These are phyloP conservation scores for Drosophila arawakana DNA, from an alignment of 1,140 invertebrate species.

Conservation along the genomic window DNA sequence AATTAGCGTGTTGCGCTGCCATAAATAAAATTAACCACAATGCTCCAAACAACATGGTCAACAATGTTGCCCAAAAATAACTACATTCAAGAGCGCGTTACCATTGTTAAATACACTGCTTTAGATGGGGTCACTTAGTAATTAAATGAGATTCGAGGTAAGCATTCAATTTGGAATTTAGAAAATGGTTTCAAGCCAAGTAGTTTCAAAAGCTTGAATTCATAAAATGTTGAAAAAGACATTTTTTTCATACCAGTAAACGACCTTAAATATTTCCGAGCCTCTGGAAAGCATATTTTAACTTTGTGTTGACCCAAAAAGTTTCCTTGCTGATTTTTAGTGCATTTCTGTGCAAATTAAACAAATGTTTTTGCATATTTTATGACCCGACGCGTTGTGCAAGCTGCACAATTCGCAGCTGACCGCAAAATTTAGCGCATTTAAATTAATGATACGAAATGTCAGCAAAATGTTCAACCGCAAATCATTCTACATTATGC, in stretches of 20 bases:
- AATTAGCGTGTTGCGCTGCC: slow-evolving; percentile 74
- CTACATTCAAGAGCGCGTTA: slow-evolving; percentile 18
- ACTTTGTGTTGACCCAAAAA: slow-evolving; percentile 7
- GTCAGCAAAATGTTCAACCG: slow-evolving; percentile 61
- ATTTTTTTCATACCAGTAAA: too few species aligned
- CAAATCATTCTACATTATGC: slow-evolving; percentile 58
- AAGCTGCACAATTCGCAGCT: slow-evolving; percentile 30
- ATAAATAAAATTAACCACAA: slow-evolving; percentile 80
- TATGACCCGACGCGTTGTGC: slow-evolving; percentile 44
- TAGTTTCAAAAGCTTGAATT: too few species aligned
- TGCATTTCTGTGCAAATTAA: slow-evolving; percentile 46
- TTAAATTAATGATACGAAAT: slow-evolving; percentile 72
- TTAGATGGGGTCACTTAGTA: not conserved
- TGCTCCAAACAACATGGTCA: slow-evolving; percentile 59
- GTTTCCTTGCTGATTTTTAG: not conserved
- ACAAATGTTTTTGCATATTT: slow-evolving; percentile 64
- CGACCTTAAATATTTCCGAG: not conserved
- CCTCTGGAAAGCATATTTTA: slow-evolving; percentile 7
- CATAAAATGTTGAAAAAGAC: too few species aligned
- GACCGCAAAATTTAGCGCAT: slow-evolving; percentile 68
- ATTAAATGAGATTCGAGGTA: not conserved
- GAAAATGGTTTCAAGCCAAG: too few species aligned
- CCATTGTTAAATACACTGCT: slow-evolving; percentile 29
- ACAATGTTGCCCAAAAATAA: slow-evolving; percentile 37
- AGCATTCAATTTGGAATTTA: not conserved